Conservation (phyloP, 2,113 vertebrate genomes). For the Galemys pyrenaicus region DNA sequence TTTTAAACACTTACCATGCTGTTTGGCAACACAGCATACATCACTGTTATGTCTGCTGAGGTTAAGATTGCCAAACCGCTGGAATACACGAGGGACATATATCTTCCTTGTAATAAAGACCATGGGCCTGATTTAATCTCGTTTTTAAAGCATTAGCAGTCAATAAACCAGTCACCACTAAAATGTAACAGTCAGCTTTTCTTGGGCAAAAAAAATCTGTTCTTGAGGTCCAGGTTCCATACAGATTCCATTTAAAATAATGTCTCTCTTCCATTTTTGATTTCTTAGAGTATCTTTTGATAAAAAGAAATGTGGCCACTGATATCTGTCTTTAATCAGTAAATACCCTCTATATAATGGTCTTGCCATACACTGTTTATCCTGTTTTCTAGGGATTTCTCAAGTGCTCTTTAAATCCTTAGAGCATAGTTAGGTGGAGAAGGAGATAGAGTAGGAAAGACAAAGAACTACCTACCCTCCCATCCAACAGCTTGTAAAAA, state of each 20-base stretch:
- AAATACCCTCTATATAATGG: not conserved
- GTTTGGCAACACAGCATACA: constrained; percentile 71
- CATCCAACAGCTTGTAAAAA: constrained; percentile 25
- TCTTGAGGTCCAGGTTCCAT: not conserved
- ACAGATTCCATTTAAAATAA: not conserved
- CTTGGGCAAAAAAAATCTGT: not conserved
- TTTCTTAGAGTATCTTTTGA: constrained; percentile 51
- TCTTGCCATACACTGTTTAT: not conserved
- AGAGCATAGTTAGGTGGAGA: constrained; percentile 34
- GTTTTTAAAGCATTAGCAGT: constrained; percentile 79
- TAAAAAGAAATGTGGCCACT: constrained; percentile 48
- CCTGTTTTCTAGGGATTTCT: constrained; percentile 34
- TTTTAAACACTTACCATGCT: constrained; percentile 75
- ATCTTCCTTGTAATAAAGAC: constrained; percentile 70
- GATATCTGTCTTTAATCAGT: constrained; percentile 58
- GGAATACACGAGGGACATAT: constrained; percentile 47
- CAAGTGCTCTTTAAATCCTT: constrained; percentile 30
- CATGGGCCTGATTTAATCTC: constrained; percentile 57
- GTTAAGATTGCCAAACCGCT: constrained; percentile 73
- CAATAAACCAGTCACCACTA: constrained; percentile 70
- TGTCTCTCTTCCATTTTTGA: not conserved
- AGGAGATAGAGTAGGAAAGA: constrained; percentile 26
- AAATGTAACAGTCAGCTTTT: constrained; percentile 56
- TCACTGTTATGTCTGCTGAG: constrained; percentile 73
- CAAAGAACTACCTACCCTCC: not conserved